Evolutionary conservation across 1,140 invertebrate species (phyloP).

Genomic region (Cyphomyrmex costatus): DNA sequence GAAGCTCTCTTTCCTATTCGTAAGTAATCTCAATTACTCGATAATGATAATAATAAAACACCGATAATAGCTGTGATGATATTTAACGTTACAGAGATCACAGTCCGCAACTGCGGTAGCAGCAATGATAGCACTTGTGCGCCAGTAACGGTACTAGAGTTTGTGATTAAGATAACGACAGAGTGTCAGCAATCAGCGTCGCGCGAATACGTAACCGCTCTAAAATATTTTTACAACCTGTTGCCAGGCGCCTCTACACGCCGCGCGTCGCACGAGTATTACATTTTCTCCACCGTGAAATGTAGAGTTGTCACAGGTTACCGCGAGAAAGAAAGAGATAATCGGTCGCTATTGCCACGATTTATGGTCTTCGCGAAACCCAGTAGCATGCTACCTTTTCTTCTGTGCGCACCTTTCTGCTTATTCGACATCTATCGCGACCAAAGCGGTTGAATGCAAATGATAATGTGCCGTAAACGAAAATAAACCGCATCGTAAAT

Average conservation of each 20-base stretch:
- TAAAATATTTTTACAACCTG: slow-evolving; percentile 73
- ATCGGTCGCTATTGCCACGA: slow-evolving; percentile 15
- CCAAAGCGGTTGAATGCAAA: slow-evolving; percentile 2
- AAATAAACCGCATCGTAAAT: neutral
- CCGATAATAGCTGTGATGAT: slow-evolving; percentile 48
- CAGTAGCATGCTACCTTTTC: neutral
- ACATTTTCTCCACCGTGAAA: slow-evolving; percentile 30
- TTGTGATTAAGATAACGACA: slow-evolving; percentile 72
- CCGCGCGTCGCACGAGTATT: neutral
- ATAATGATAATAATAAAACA: slow-evolving; percentile 53
- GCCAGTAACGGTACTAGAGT: slow-evolving; percentile 27
- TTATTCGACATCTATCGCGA: neutral
- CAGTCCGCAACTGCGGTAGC: slow-evolving; percentile 34
- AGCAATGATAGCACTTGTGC: slow-evolving; percentile 51
- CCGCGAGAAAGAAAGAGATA: slow-evolving; percentile 24
- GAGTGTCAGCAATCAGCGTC: slow-evolving; percentile 65
- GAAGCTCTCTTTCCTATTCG: slow-evolving; percentile 8
- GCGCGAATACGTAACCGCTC: slow-evolving; percentile 53
- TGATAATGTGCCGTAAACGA: neutral
- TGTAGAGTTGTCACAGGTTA: slow-evolving; percentile 31
- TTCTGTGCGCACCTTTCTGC: neutral
- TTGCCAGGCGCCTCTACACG: slow-evolving; percentile 63
- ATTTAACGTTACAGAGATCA: slow-evolving; percentile 38
- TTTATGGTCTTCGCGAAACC: slow-evolving; percentile 45
- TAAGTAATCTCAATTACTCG: slow-evolving; percentile 19